Evolutionary conservation across 1,140 invertebrate species (phyloP).

Genomic region (Cheumatopsyche charites): DNA sequence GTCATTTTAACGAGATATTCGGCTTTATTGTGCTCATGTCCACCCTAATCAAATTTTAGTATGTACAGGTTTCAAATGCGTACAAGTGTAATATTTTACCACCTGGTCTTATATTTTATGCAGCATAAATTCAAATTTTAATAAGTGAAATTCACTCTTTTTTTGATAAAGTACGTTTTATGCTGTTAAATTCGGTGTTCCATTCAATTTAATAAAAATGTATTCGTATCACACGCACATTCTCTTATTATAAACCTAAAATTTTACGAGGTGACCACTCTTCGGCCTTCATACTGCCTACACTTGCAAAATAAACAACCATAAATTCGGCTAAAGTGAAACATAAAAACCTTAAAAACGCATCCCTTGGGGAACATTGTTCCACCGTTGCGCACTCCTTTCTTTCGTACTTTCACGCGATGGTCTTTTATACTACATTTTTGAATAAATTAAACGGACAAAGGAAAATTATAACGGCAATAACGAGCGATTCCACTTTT

Average conservation of each 20-base stretch:
- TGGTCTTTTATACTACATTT: no score
- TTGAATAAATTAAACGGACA: no score
- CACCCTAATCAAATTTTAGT: conserved; percentile 24
- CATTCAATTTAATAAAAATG: no score
- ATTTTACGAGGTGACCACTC: not conserved
- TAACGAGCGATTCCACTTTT: no score
- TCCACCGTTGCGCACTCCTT: not conserved
- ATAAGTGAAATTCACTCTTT: no score
- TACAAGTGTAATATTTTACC: not conserved
- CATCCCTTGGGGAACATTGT: conserved; percentile 1
- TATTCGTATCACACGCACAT: no score
- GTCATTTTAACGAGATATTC: conserved; percentile 22
- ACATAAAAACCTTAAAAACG: conserved; percentile 20
- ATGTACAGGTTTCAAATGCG: not conserved
- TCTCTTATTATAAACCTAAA: no score
- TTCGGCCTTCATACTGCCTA: not conserved
- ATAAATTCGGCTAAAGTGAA: conserved; percentile 18
- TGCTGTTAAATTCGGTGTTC: no score
- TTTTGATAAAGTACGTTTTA: no score
- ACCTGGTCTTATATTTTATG: not conserved
- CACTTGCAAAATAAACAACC: conserved; percentile 18
- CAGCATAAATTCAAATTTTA: no score
- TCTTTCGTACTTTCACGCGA: no score
- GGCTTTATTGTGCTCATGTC: conserved; percentile 15
- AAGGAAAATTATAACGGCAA: no score